Evolutionary conservation across 1,140 invertebrate genomes (phyloP).

Genomic region (Hyphantria cunea): DNA sequence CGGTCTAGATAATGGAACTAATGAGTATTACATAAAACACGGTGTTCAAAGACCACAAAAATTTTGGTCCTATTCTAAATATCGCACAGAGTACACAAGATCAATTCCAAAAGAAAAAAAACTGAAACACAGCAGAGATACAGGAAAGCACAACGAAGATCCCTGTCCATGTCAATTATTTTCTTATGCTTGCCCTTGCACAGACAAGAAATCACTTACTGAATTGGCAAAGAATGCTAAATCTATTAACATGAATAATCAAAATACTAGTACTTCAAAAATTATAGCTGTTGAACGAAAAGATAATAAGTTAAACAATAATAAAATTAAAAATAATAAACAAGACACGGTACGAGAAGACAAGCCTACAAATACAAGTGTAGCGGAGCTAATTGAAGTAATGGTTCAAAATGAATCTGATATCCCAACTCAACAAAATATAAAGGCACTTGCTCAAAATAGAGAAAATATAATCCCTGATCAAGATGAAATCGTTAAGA

Average conservation of each 20-base stretch:
- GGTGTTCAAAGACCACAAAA: slow-evolving; percentile 44
- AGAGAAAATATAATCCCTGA: slow-evolving; percentile 27
- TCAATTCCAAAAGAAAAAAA: slow-evolving; percentile 47
- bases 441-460: slow-evolving; percentile 14
- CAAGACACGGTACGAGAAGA: slow-evolving; percentile 32
- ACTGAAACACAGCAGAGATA: slow-evolving; percentile 45
- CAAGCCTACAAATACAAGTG: slow-evolving; percentile 42
- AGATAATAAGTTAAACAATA: slow-evolving; percentile 25
- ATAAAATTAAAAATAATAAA: slow-evolving; percentile 35
- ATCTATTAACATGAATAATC: slow-evolving; percentile 45
- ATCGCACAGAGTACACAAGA: slow-evolving; percentile 55
- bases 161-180: slow-evolving; percentile 67
- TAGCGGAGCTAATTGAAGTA: slow-evolving; percentile 33
- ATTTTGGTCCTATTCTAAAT: slow-evolving; percentile 65
- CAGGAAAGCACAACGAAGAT: slow-evolving; percentile 50
- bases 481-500: slow-evolving; percentile 13
- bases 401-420: slow-evolving; percentile 29
- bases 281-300: slow-evolving; percentile 22
- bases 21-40: not conserved
- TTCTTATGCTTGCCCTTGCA: slow-evolving; percentile 64
- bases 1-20: too few relatives aligned
- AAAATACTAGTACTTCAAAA: slow-evolving; percentile 52
- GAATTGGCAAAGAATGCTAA: slow-evolving; percentile 54
- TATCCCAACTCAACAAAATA: not conserved
- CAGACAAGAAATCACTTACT: slow-evolving; percentile 55